Base-by-base conservation (phyloP, 2,797 vertebrate species). In the Australoheros facetus region DNA sequence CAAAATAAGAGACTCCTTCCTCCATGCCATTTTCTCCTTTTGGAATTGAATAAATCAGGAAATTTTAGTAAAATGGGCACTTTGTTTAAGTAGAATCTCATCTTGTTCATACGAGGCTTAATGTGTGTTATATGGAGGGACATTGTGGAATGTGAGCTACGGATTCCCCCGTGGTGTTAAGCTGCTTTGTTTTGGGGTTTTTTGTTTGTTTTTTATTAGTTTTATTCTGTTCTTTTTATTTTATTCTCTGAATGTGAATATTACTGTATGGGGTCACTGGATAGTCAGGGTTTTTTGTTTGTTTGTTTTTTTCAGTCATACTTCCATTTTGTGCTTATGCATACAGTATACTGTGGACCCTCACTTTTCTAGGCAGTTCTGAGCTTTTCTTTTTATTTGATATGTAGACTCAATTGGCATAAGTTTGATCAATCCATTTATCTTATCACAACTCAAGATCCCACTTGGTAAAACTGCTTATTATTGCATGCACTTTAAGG, bases 401-500 rank as follows among this genome's bases (percentile, higher is more conserved):
- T 91, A 93, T 91, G 85, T 92, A 91, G 90, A 92, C 91, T 92
- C 87, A 94, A 94, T 95, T 94, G 94, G 93, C 90, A 81, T 93
- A 95, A 93, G 96, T 96, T 97, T 96, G 96, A 97, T 96, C 96
- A 96, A 96, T 96, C 96, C 95, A 95, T 97, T 97, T 96, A 97
- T 97, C 97, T 97, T 97, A 95, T 97, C 97, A 97, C 96, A 96
- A 96, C 94, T 92, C 89, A 87, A 94, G 96, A 98, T 97, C 97
- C 96, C 94, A 95, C 95, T 93, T 91, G 92, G 94, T 96, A 93
- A 93, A 95, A 96, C 97, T 97, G 97, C 97, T 98, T 96, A 95
- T 95, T 96, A 96, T 97, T 98, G 98, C 98, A 99, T 99, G 98
- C 97, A 98, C 98, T 98, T 99, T 98, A 97, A 97, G 95, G 94